Conservation (phyloP, 2,113 vertebrate genomes). For the Apteryx owenii region DNA sequence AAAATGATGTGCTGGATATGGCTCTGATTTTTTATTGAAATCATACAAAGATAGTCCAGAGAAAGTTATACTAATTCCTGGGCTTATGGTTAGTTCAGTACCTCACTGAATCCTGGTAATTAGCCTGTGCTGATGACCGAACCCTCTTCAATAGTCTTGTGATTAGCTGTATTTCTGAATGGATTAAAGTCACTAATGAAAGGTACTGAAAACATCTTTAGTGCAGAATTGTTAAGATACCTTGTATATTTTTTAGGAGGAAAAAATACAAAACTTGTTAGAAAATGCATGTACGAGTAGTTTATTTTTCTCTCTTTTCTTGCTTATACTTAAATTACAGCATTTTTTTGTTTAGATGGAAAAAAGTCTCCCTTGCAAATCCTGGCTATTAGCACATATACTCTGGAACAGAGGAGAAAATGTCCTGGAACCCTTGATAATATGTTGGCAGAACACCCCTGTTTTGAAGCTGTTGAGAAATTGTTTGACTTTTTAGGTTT, state of each 20-base stretch:
- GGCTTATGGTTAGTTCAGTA: neutral
- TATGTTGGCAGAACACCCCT: slow-evolving; percentile 27
- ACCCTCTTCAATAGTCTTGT: neutral
- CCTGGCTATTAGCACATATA: neutral
- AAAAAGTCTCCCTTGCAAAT: neutral
- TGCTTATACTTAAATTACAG: neutral
- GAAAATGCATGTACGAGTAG: neutral
- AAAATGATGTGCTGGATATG: neutral
- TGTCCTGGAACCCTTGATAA: neutral
- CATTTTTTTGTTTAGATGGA: neutral
- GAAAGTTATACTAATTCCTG: neutral
- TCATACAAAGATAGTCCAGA: neutral
- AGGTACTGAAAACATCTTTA: neutral
- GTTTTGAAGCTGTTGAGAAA: slow-evolving; percentile 7
- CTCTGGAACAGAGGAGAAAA: slow-evolving; percentile 9
- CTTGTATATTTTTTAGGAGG: neutral
- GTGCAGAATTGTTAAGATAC: neutral
- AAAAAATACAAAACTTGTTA: neutral
- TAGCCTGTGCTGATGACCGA: neutral
- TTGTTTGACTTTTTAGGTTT: neutral
- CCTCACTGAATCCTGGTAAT: neutral
- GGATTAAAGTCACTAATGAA: neutral
- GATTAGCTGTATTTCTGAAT: neutral
- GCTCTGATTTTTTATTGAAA: neutral
- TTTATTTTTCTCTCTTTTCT: neutral